These are phyloP conservation scores for Pherbina coryleti DNA, from an alignment of 2,888 invertebrate species.

Conservation along the genomic window DNA sequence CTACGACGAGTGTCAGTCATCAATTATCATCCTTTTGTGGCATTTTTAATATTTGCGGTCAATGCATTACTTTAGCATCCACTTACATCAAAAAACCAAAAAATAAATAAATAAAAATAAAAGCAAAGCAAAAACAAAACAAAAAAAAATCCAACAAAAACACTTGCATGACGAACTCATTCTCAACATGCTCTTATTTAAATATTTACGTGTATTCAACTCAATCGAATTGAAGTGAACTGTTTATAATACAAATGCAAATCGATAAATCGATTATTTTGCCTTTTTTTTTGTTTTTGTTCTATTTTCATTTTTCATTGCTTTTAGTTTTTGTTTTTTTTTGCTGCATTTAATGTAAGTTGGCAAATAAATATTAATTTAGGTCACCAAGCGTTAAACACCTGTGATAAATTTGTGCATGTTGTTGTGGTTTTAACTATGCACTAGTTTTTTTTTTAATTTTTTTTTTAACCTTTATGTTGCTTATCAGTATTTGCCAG, in stretches of 20 bases:
- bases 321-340: background rate
- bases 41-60: slow-evolving; percentile 30
- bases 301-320: background rate
- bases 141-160: background rate
- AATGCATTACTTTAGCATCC: slow-evolving; percentile 16
- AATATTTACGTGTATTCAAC: slow-evolving; percentile 8
- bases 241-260: slow-evolving; percentile 8
- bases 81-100: background rate
- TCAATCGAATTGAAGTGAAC: slow-evolving; percentile 3
- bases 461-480: background rate
- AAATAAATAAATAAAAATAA: background rate
- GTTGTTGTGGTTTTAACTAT: background rate
- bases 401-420: background rate
- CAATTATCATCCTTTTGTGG: slow-evolving; percentile 21
- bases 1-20: slow-evolving; percentile 15
- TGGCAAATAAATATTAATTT: slow-evolving; percentile 17
- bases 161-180: background rate
- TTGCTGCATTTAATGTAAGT: background rate
- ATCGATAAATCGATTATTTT: slow-evolving; percentile 19
- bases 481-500: too few species aligned
- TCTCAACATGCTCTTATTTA: background rate
- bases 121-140: background rate
- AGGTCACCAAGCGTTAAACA: slow-evolving; percentile 24
- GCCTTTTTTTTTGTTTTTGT: background rate
- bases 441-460: background rate